A percentile compares a stretch with the other conserved stretches of the same genome.
These are phyloP conservation scores for Hyaena hyaena DNA, from an alignment of 2,113 vertebrate species.

Conservation along the genomic window DNA sequence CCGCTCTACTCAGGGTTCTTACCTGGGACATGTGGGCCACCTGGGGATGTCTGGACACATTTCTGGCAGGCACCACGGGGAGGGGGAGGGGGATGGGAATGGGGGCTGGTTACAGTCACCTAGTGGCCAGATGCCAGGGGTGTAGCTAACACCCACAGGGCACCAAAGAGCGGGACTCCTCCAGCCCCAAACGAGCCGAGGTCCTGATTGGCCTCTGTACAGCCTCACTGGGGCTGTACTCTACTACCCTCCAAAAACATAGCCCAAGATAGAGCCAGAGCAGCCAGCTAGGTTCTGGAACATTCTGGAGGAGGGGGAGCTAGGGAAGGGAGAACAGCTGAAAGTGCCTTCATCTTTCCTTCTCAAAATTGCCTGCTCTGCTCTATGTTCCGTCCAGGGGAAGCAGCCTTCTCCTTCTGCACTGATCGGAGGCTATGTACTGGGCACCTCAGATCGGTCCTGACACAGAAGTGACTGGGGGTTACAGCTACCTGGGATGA, in stretches of 20 bases:
- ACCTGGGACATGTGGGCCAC: not conserved
- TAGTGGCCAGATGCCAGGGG: not conserved
- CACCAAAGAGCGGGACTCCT: not conserved
- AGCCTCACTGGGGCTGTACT: not conserved
- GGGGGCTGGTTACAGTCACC: not conserved
- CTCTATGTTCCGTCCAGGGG: not conserved
- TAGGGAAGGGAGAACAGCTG: not conserved
- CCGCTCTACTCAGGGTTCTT: not conserved
- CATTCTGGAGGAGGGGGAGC: not conserved
- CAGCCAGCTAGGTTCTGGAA: not conserved
- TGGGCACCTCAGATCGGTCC: not conserved
- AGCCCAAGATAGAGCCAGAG: accelerated
- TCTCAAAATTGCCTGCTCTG: not conserved
- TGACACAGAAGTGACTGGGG: not conserved
- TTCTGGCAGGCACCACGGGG: not conserved
- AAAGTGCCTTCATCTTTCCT: not conserved
- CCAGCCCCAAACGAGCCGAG: not conserved
- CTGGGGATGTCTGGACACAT: not conserved
- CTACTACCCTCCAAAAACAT: not conserved
- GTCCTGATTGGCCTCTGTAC: too few relatives aligned
- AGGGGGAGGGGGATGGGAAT: too few relatives aligned
- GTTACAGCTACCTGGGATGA: not conserved
- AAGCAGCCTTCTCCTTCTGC: not conserved
- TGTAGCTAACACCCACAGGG: not conserved
- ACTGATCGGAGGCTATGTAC: not conserved